Percentiles rank a stretch among this genome's conserved stretches.
Conservation (phyloP, 2,113 vertebrate species). For the Lophotis ruficrista region DNA sequence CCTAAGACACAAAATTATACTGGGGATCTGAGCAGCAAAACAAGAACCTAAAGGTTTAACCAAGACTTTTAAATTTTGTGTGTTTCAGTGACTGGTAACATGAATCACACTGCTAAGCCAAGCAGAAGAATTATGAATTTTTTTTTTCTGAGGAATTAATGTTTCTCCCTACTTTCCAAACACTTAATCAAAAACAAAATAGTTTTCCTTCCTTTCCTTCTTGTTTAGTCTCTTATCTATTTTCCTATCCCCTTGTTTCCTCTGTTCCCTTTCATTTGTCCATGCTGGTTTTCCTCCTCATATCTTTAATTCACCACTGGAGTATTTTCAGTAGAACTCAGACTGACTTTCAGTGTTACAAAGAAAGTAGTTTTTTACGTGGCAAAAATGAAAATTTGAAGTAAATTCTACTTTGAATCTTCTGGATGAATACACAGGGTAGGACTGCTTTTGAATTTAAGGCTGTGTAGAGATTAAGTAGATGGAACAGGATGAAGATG, state of each 20-base stretch:
- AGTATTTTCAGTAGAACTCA: background rate
- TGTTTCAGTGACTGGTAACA: background rate
- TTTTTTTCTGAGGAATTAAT: background rate
- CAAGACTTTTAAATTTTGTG: background rate
- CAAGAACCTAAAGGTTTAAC: background rate
- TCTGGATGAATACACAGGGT: background rate
- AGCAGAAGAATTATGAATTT: background rate
- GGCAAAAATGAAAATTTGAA: background rate
- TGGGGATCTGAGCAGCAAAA: background rate
- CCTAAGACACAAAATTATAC: background rate
- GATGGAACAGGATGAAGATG: background rate
- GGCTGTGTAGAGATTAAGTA: background rate
- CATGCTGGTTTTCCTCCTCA: background rate
- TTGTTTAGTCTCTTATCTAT: background rate
- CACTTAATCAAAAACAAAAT: background rate
- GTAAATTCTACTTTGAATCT: background rate
- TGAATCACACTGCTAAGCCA: background rate
- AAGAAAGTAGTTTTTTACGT: background rate
- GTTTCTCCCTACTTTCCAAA: background rate
- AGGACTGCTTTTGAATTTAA: background rate
- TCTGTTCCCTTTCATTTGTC: background rate
- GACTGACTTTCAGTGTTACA: background rate
- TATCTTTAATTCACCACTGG: background rate
- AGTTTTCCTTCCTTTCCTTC: background rate
- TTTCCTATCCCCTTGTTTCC: background rate